These are phyloP conservation scores for Lepidotrigona ventralis DNA, from an alignment of 1,140 invertebrate genomes.

Conservation along the genomic window DNA sequence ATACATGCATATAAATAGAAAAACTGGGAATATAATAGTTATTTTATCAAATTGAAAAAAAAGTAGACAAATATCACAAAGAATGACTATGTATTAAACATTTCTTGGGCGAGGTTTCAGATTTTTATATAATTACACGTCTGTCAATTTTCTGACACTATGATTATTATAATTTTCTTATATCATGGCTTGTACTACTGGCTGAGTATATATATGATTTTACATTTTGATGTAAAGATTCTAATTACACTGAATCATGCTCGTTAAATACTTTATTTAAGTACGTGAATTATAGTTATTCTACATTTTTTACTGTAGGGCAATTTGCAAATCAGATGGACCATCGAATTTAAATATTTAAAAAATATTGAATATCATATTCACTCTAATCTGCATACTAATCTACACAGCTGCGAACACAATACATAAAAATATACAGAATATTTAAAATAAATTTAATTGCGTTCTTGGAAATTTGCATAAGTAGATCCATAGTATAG, in stretches of 20 bases:
- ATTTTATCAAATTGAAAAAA: not conserved
- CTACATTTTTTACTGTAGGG: not conserved
- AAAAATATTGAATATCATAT: no score
- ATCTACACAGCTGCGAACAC: no score
- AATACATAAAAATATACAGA: no score
- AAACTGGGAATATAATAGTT: not conserved
- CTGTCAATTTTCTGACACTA: not conserved
- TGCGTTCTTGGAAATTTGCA: no score
- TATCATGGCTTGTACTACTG: not conserved
- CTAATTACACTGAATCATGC: not conserved
- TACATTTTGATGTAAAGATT: not conserved
- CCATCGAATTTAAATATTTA: no score
- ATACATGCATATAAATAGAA: not conserved
- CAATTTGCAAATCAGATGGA: not conserved
- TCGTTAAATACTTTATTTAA: conserved; percentile 14
- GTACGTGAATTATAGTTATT: not conserved
- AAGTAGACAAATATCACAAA: not conserved
- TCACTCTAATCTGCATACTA: no score
- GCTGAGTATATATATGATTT: not conserved
- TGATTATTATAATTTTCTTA: not conserved
- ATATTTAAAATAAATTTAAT: no score
- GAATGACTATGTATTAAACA: not conserved
- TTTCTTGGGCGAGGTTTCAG: not conserved
- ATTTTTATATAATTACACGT: not conserved
- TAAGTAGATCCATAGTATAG: no score